Conservation (phyloP, 2,113 vertebrate species). For the Hippopotamus amphibius region DNA sequence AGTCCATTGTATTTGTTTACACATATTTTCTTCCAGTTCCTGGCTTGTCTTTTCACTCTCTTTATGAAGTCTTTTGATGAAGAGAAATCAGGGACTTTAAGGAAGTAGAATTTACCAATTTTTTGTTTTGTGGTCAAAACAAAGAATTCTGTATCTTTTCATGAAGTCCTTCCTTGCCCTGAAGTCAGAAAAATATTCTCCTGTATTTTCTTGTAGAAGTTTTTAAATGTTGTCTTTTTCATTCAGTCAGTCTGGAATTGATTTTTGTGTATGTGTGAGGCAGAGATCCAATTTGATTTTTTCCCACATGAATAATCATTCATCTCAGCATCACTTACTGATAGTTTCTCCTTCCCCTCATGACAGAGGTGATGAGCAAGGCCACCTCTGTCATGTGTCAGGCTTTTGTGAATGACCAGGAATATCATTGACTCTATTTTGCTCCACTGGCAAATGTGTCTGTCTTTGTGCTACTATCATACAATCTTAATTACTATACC, state of each 20-base stretch:
- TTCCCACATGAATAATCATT: not conserved
- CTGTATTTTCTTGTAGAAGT: not conserved
- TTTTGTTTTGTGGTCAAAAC: not conserved
- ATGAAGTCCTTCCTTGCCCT: not conserved
- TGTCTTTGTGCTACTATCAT: not conserved
- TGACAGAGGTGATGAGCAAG: not conserved
- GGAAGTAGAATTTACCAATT: not conserved
- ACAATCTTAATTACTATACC: not conserved
- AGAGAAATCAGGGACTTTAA: not conserved
- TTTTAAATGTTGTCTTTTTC: not conserved
- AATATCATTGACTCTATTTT: not conserved
- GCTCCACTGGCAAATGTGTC: not conserved
- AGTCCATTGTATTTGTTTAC: not conserved
- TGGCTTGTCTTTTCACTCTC: not conserved
- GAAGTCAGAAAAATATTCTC: not conserved
- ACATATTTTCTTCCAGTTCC: not conserved
- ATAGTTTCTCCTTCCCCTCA: not conserved
- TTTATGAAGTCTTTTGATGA: not conserved
- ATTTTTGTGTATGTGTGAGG: not conserved
- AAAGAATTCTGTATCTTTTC: not conserved
- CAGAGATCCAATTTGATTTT: not conserved
- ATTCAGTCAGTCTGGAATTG: not conserved
- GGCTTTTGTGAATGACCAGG: not conserved
- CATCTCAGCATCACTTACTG: not conserved
- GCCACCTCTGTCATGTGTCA: not conserved